Conservation (phyloP, 2,797 vertebrate species). For the Gymnodraco acuticeps region DNA sequence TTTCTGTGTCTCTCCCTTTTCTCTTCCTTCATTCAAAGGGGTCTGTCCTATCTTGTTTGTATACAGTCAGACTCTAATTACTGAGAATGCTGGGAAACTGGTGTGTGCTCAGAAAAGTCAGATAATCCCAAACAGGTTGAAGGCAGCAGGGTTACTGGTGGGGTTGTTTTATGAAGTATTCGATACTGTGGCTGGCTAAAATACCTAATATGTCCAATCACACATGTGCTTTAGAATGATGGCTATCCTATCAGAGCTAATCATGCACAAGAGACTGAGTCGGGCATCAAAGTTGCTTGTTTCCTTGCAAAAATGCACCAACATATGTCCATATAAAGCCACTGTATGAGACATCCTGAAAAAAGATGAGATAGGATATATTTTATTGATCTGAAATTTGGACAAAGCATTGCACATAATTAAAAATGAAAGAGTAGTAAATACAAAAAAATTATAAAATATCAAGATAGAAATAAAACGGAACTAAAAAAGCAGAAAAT, state of each 20-base stretch:
- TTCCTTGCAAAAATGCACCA: constrained; percentile 21
- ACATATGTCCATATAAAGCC: neutral
- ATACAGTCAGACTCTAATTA: constrained; percentile 55
- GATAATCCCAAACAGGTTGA: constrained; percentile 24
- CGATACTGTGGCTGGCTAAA: constrained; percentile 15
- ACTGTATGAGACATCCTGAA: too few relatives aligned
- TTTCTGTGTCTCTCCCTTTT: constrained; percentile 14
- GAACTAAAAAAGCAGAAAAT: too few relatives aligned
- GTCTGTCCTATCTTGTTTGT: constrained; percentile 35
- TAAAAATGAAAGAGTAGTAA: constrained; percentile 49
- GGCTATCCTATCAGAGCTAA: constrained; percentile 54
- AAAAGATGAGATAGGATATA: constrained; percentile 5
- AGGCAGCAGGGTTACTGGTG: constrained; percentile 10
- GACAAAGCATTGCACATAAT: constrained; percentile 37
- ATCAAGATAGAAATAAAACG: too few relatives aligned
- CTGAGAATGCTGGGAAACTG: constrained; percentile 25
- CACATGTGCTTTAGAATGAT: constrained; percentile 39
- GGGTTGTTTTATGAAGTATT: constrained; percentile 4
- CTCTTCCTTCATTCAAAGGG: constrained; percentile 16
- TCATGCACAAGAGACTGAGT: constrained; percentile 47
- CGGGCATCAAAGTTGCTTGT: constrained; percentile 42
- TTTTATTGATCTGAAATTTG: too few relatives aligned
- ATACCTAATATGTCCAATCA: constrained; percentile 24
- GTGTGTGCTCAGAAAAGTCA: constrained; percentile 25
- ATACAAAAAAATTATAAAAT: too few relatives aligned